Evolutionary conservation across 2,888 invertebrate species (phyloP).

Genomic region (Aethes cnicana): DNA sequence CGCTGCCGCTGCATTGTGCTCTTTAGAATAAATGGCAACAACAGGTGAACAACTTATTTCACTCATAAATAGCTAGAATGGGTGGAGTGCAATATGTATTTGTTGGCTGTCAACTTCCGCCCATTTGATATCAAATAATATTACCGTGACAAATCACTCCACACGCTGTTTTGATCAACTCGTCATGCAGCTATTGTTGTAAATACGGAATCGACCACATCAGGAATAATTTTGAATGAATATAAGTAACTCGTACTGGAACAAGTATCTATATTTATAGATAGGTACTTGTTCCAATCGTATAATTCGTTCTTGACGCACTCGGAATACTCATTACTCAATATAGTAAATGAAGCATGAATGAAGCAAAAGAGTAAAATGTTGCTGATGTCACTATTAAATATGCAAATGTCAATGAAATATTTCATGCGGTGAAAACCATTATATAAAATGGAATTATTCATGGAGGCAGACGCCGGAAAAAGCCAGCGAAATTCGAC

Average conservation of each 20-base stretch:
- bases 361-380: conserved; percentile 37
- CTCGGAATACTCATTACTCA: no score
- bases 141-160: conserved; percentile 56
- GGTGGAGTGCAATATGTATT: conserved; percentile 79
- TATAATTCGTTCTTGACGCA: no score
- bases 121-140: conserved; percentile 56
- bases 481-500: conserved; percentile 73
- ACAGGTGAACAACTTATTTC: conserved; percentile 82
- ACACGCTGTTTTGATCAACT: conserved; percentile 42
- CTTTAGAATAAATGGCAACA: conserved; percentile 79
- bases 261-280: background rate
- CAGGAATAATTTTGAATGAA: conserved; percentile 8
- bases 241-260: no score
- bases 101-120: conserved; percentile 66
- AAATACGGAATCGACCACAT: conserved; percentile 5
- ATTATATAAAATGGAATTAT: conserved; percentile 78
- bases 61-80: conserved; percentile 78
- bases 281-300: background rate
- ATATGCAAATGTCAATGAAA: conserved; percentile 75
- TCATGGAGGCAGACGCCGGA: conserved; percentile 70
- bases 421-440: conserved; percentile 75
- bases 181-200: conserved; percentile 26
- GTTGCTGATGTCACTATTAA: conserved; percentile 71
- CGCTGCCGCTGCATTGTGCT: conserved; percentile 69
- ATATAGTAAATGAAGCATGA: conserved; percentile 7